phyloP scores from a whole-genome alignment of 2,888 invertebrate genomes.

The Drosophila lacicola region DNA sequence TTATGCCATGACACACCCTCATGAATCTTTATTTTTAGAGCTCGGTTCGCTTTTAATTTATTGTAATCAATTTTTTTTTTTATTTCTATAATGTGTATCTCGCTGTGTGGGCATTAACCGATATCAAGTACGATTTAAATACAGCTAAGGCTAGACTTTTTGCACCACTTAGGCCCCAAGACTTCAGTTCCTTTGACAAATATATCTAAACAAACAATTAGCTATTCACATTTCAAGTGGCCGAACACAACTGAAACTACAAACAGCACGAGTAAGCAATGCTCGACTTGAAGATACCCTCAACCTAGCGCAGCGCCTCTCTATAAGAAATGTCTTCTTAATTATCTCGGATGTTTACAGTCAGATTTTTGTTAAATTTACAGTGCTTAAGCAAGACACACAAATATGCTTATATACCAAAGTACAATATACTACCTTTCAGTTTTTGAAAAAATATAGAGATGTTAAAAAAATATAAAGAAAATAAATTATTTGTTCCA shows the following conservation, averaged over 20 bases:
- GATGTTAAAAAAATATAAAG: too few relatives aligned
- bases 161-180: conserved; percentile 45
- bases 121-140: conserved; percentile 58
- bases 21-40: conserved; percentile 67
- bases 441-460: too few relatives aligned
- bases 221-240: conserved; percentile 69
- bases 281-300: too few relatives aligned
- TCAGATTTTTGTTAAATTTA: too few relatives aligned
- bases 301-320: too few relatives aligned
- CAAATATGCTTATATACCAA: too few relatives aligned
- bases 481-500: too few relatives aligned
- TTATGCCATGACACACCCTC: conserved; percentile 54
- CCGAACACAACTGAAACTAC: conserved; percentile 42
- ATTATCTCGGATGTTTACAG: too few relatives aligned
- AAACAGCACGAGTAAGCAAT: conserved; percentile 5
- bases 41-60: conserved; percentile 28
- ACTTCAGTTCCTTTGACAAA: conserved; percentile 57
- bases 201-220: conserved; percentile 71
- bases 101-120: conserved; percentile 68
- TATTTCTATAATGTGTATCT: neutral
- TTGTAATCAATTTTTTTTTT: conserved; percentile 11
- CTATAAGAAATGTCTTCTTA: too few relatives aligned
- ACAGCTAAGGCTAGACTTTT: conserved; percentile 39
- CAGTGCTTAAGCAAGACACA: too few relatives aligned
- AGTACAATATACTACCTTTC: too few relatives aligned